A percentile compares a stretch with the other conserved stretches of the same genome.
Conservation (phyloP, 2,113 vertebrate species). For the Indicator maculatus region DNA sequence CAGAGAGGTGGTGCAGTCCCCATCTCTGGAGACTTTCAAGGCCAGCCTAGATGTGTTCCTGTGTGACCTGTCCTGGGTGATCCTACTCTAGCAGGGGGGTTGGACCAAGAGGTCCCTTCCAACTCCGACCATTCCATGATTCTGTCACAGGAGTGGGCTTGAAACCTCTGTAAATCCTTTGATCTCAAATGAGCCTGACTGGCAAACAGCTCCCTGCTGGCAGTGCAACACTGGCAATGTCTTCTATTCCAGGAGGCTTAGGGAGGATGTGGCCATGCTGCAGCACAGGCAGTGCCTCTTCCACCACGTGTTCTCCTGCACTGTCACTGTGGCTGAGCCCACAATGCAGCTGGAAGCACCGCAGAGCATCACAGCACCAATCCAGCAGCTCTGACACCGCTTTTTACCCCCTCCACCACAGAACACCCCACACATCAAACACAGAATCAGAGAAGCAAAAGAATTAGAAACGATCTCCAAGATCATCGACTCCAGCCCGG, state of each 20-base stretch:
- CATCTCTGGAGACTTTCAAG: too few relatives aligned
- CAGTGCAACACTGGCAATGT: fast-evolving
- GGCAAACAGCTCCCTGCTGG: fast-evolving
- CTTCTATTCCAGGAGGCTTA: not conserved
- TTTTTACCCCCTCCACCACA: fast-evolving
- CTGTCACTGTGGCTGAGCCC: fast-evolving
- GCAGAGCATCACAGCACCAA: not conserved
- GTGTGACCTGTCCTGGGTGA: too few relatives aligned
- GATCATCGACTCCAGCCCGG: too few relatives aligned
- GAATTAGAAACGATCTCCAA: too few relatives aligned
- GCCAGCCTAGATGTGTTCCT: too few relatives aligned
- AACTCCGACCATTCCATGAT: too few relatives aligned
- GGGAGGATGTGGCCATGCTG: fast-evolving
- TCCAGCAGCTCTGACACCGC: fast-evolving
- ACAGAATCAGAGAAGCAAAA: too few relatives aligned
- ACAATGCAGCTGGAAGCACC: fast-evolving
- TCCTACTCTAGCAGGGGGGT: too few relatives aligned
- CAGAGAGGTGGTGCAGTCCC: too few relatives aligned
- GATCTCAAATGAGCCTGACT: not conserved
- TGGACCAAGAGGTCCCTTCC: too few relatives aligned
- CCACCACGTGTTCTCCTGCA: fast-evolving
- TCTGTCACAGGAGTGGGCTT: fast-evolving
- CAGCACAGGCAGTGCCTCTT: fast-evolving
- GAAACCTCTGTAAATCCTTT: not conserved
- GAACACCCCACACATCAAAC: fast-evolving